Base-by-base conservation (phyloP, 2,888 invertebrate genomes). In the Drosophila testacea region DNA sequence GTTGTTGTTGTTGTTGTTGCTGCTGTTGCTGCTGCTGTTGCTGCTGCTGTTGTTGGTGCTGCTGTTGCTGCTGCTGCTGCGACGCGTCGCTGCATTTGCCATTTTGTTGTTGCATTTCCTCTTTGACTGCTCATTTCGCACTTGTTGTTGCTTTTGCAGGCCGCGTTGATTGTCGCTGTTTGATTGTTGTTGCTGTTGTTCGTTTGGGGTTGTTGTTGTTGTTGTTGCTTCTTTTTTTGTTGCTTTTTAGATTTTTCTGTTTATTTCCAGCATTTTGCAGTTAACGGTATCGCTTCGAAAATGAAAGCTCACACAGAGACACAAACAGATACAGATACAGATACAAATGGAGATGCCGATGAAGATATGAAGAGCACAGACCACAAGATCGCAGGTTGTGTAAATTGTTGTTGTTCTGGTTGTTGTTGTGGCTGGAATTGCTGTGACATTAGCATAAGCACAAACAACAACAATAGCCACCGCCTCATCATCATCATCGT, bases 241-340 rank as follows among this genome's bases (percentile, higher is more conserved):
- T 67, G 67, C 63, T 73, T 83, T 78, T 83, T 79, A 73, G 76
- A 75, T 73, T 63, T 76, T 84, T 79, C 67, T 80, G 71, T 71
- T 77, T 74, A 63, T 73, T 83, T 79, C 73, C 74, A 77, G 75
- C 76, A 41, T 69, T 78, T 79, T 72, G 78, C 79, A 87, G 79
- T 76, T 88, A 90, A 90, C 90, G 90, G 87, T 88, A 90, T 80
- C 73, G 79, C 88, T 90, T 83, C 83, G 91, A 91, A 91, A 91
- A 91, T 90, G 91, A 91, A 91, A 91, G 91, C 91, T 90, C 74
- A 73, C 75, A 83, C 78, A 78, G 64, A 79, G 59, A 63, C 61
- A 69, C 39, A 63, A 41, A 46, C 52, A 66, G 34, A 77, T 30
- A 44, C 7, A 63, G 28, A 42, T 56, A 64, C 51, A 44, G 57